Percentiles rank a stretch among this genome's conserved stretches.
phyloP scores from a whole-genome alignment of 2,888 invertebrate genomes.

The Drosophila formosana region DNA sequence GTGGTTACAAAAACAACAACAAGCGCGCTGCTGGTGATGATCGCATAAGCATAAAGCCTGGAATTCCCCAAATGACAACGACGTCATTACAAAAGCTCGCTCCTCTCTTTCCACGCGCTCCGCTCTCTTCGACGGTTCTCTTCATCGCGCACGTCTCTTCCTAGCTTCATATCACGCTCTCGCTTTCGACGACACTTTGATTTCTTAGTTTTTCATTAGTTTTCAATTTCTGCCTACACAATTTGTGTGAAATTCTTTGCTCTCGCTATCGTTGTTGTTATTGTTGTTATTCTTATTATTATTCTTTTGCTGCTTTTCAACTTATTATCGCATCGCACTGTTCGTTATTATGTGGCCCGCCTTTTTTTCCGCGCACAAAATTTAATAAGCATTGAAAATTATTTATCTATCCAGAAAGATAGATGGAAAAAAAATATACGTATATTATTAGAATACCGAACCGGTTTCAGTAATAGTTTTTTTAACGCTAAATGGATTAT shows the following conservation, averaged over 20 bases:
- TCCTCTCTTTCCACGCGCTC: slow-evolving; percentile 18
- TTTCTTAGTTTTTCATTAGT: slow-evolving; percentile 56
- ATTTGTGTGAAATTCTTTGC: slow-evolving; percentile 28
- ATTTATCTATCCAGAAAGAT: slow-evolving; percentile 41
- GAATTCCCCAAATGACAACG: slow-evolving; percentile 72
- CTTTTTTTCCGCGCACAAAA: slow-evolving; percentile 40
- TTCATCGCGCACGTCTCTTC: slow-evolving; percentile 8
- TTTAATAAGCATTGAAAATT: slow-evolving; percentile 43
- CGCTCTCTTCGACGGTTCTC: slow-evolving; percentile 15
- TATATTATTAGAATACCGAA: slow-evolving; percentile 44
- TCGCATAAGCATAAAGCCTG: slow-evolving; percentile 78
- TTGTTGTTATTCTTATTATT: slow-evolving; percentile 25
- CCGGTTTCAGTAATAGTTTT: slow-evolving; percentile 64
- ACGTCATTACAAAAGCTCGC: slow-evolving; percentile 70
- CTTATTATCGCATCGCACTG: slow-evolving; percentile 63
- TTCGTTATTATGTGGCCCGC: slow-evolving; percentile 34
- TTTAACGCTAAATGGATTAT: slow-evolving; percentile 28
- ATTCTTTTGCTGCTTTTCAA: slow-evolving; percentile 13
- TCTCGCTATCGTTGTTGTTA: slow-evolving; percentile 27
- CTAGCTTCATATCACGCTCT: slow-evolving; percentile 51
- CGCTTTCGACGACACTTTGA: slow-evolving; percentile 68
- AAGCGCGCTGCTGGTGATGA: slow-evolving; percentile 58
- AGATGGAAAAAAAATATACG: slow-evolving; percentile 17
- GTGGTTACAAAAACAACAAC: slow-evolving; percentile 40
- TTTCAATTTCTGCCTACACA: slow-evolving; percentile 39